A percentile compares a stretch with the other conserved stretches of the same genome.
Evolutionary conservation across 1,140 invertebrate species (phyloP).

Genomic region (Ctenoplectra terminalis): DNA sequence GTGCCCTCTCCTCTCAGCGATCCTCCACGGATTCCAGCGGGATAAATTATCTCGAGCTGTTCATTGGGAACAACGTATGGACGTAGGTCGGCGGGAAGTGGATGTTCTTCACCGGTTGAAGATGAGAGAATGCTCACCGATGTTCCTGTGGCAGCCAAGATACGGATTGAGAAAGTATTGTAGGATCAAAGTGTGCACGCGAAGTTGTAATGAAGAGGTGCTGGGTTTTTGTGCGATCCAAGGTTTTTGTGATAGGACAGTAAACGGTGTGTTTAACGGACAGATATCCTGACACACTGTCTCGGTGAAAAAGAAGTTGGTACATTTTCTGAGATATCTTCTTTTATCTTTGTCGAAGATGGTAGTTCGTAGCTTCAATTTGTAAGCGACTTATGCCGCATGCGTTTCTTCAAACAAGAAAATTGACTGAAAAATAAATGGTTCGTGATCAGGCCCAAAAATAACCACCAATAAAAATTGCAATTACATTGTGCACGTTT

Average conservation of each 20-base stretch:
- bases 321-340: background rate
- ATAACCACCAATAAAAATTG: no score
- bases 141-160: background rate
- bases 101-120: background rate
- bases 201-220: background rate
- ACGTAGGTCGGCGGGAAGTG: background rate
- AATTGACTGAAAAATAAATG: no score
- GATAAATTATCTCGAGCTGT: slow-evolving; percentile 20
- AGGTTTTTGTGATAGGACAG: background rate
- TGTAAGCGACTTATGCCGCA: no score
- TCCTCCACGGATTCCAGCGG: background rate
- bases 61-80: background rate
- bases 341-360: background rate
- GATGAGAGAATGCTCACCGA: background rate
- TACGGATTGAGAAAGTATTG: background rate
- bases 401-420: no score
- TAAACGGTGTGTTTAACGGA: background rate
- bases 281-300: background rate
- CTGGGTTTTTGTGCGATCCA: background rate
- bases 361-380: no score
- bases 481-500: background rate
- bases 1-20: background rate
- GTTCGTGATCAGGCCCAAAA: no score
- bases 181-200: background rate
- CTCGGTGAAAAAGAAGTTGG: background rate